Percentiles rank a stretch among this genome's conserved stretches.
Conservation (phyloP, 2,113 vertebrate genomes). For the Elgaria multicarinata region DNA sequence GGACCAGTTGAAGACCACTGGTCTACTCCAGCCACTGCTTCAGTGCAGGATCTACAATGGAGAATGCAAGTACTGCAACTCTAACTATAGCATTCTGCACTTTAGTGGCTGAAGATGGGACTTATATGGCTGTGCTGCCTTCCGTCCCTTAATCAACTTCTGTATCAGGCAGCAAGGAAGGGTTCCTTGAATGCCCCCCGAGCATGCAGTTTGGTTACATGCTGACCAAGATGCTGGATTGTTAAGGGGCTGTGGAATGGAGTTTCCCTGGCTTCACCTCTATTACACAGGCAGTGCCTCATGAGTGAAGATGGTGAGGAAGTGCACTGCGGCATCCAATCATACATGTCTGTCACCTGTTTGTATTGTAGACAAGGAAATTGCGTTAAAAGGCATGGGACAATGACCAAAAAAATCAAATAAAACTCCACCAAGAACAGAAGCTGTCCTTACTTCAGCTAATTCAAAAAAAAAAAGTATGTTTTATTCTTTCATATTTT, state of each 20-base stretch:
- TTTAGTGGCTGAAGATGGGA: neutral
- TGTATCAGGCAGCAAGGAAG: neutral
- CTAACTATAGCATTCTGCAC: neutral
- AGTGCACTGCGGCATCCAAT: too few species aligned
- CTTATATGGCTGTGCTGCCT: neutral
- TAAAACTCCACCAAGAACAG: constrained; percentile 9
- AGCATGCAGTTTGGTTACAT: neutral
- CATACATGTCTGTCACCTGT: neutral
- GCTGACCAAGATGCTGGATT: neutral
- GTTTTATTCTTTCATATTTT: constrained; percentile 79
- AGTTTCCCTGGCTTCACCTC: neutral
- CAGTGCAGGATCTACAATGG: neutral
- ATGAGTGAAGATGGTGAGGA: neutral
- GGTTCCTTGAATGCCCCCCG: neutral
- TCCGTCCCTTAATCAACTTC: neutral
- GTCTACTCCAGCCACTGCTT: neutral
- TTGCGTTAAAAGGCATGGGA: neutral
- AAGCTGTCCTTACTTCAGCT: constrained; percentile 50
- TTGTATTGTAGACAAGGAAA: neutral
- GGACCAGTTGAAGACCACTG: too few species aligned
- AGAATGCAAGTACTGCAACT: neutral
- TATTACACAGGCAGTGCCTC: neutral
- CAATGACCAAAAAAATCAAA: neutral
- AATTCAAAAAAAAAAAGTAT: constrained; percentile 74
- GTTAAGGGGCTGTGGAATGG: neutral